Evolutionary conservation across 2,797 vertebrate species (phyloP).

Genomic region (Coilia nasus): DNA sequence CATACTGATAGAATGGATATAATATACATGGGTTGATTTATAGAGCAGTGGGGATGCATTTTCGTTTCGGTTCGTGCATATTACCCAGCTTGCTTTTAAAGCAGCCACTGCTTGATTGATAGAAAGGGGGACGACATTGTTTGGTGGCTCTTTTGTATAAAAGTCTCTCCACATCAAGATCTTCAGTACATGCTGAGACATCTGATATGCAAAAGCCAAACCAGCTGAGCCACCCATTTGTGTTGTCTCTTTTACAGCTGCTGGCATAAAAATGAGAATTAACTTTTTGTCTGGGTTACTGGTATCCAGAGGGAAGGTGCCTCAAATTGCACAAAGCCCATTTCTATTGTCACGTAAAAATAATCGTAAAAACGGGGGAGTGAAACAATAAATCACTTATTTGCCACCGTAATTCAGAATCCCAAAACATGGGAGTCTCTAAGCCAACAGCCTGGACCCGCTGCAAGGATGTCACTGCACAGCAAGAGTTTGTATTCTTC

Average conservation of each 20-base stretch:
- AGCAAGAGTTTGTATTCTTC: conserved; percentile 7
- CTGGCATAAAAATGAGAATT: conserved; percentile 33
- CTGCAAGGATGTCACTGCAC: conserved; percentile 62
- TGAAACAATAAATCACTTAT: conserved; percentile 66
- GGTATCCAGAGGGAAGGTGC: conserved; percentile 55
- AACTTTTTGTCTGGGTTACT: neutral
- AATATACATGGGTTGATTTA: neutral
- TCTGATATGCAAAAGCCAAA: conserved; percentile 1
- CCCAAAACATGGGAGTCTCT: conserved; percentile 50
- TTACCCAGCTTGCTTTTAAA: conserved; percentile 1
- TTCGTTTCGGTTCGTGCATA: neutral
- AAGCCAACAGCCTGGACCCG: conserved; percentile 42
- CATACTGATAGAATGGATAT: neutral
- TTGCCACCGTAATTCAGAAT: conserved; percentile 70
- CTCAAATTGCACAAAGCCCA: conserved; percentile 49
- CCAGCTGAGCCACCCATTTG: conserved; percentile 6
- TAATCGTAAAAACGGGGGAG: conserved; percentile 61
- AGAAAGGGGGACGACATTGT: neutral
- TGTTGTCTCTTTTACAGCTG: conserved; percentile 6
- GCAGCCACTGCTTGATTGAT: neutral
- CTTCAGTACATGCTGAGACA: neutral
- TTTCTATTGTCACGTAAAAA: conserved; percentile 64
- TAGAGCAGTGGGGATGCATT: neutral
- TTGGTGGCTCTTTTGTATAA: conserved; percentile 6
- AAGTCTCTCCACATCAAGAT: neutral